A percentile compares a stretch with the other conserved stretches of the same genome.
Evolutionary conservation across 2,113 vertebrate species (phyloP).

Genomic region (Triplophysa tibetana): DNA sequence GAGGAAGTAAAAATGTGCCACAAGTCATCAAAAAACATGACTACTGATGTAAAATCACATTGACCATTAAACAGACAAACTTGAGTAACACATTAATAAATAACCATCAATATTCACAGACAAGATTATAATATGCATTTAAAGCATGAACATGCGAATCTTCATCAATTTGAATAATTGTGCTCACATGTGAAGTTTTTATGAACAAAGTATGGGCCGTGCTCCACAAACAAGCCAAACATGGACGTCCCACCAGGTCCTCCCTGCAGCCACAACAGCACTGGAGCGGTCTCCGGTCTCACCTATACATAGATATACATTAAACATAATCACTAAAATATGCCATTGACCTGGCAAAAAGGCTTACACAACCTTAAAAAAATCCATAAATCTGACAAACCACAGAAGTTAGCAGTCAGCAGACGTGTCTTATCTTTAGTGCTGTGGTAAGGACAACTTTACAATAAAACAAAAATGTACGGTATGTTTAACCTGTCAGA

Average conservation of each 20-base stretch:
- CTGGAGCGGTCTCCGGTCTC: conserved; percentile 66
- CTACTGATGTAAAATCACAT: not conserved
- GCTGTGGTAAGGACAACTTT: not conserved
- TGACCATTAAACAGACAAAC: not conserved
- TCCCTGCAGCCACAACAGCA: conserved; percentile 86
- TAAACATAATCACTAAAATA: not conserved
- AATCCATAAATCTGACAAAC: not conserved
- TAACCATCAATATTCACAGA: not conserved
- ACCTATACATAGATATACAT: conserved; percentile 58
- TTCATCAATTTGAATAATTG: not conserved
- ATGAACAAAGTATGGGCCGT: conserved; percentile 83
- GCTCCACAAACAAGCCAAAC: conserved; percentile 88
- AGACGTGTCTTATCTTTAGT: not conserved
- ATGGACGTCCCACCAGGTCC: conserved; percentile 84
- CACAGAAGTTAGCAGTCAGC: not conserved
- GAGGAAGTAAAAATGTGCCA: not conserved
- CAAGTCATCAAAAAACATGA: conserved; percentile 53
- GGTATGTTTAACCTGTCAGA: not conserved
- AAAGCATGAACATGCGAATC: not conserved
- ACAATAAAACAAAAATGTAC: not conserved
- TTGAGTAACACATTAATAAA: not conserved
- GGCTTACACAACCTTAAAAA: not conserved
- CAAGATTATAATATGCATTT: not conserved
- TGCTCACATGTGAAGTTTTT: conserved; percentile 79
- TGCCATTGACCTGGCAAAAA: no score